Conservation (phyloP, 2,113 vertebrate species). For the Rhinogobius similis region DNA sequence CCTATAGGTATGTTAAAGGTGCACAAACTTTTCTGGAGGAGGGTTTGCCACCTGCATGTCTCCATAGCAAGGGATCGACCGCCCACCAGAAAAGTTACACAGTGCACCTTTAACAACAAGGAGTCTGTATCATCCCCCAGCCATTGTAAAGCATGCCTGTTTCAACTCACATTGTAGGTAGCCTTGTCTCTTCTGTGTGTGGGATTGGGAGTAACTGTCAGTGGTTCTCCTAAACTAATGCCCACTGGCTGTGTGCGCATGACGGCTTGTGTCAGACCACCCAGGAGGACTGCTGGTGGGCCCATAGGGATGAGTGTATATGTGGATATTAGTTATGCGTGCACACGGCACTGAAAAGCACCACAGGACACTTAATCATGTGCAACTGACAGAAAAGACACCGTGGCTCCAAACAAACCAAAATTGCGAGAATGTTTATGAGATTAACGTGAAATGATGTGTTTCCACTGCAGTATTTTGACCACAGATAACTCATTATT, state of each 20-base stretch:
- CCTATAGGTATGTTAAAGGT: too few species aligned
- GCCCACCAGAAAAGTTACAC: not conserved
- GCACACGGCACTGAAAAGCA: slow-evolving; percentile 15
- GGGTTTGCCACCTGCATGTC: too few species aligned
- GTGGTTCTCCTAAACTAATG: slow-evolving; percentile 63
- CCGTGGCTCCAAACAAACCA: slow-evolving; percentile 42
- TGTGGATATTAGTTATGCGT: slow-evolving; percentile 53
- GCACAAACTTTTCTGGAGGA: too few species aligned
- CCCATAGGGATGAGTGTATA: slow-evolving; percentile 65
- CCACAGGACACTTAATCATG: slow-evolving; percentile 3
- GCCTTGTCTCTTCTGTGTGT: slow-evolving; percentile 44
- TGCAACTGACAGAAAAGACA: slow-evolving; percentile 24
- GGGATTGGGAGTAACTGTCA: slow-evolving; percentile 64
- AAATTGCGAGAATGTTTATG: slow-evolving; percentile 43
- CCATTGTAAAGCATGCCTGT: slow-evolving; percentile 16
- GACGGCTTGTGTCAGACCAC: slow-evolving; percentile 70
- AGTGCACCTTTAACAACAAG: not conserved
- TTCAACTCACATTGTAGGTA: slow-evolving; percentile 38
- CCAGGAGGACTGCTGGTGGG: slow-evolving; percentile 74
- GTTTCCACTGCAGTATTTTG: slow-evolving; percentile 23
- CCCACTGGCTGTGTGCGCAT: slow-evolving; percentile 72
- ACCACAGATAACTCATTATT: slow-evolving; percentile 1
- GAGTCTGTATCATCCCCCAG: not conserved
- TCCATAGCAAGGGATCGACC: too few species aligned
- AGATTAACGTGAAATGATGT: slow-evolving; percentile 31